Conservation (phyloP, 1,140 invertebrate species). For the Zaprionus taronus region DNA sequence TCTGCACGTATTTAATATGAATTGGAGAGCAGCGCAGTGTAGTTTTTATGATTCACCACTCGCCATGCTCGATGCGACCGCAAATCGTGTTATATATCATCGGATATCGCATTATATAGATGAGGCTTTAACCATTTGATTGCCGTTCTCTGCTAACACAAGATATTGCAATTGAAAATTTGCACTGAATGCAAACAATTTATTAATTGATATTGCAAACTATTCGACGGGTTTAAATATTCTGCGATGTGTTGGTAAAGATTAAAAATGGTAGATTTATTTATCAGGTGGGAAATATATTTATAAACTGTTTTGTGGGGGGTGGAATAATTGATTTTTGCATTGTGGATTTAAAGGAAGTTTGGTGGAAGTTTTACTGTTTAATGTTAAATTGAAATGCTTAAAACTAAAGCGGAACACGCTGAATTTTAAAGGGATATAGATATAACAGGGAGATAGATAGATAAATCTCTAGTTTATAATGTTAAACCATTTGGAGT, state of each 20-base stretch:
- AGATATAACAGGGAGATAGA: too few relatives aligned
- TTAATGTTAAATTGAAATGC: too few relatives aligned
- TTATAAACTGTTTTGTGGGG: not conserved
- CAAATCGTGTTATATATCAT: constrained; percentile 31
- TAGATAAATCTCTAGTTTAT: too few relatives aligned
- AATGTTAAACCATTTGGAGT: too few relatives aligned
- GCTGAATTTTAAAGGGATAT: too few relatives aligned
- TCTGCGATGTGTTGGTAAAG: not conserved
- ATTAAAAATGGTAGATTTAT: constrained; percentile 2
- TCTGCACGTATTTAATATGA: constrained; percentile 54
- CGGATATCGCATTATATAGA: constrained; percentile 7
- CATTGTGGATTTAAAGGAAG: not conserved
- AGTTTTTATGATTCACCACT: constrained; percentile 34
- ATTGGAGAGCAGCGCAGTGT: not conserved
- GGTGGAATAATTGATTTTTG: not conserved
- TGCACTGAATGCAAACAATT: not conserved
- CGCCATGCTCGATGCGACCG: constrained; percentile 36
- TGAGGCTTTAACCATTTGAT: constrained; percentile 1
- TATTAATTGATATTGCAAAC: constrained; percentile 17
- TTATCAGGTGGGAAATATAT: not conserved
- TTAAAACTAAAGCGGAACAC: too few relatives aligned
- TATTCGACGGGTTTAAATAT: not conserved
- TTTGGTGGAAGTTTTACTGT: too few relatives aligned
- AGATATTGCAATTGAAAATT: constrained; percentile 8
- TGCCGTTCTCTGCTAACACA: not conserved